Evolutionary conservation across 2,113 vertebrate species (phyloP).

Genomic region (Chloropsis hardwickii): DNA sequence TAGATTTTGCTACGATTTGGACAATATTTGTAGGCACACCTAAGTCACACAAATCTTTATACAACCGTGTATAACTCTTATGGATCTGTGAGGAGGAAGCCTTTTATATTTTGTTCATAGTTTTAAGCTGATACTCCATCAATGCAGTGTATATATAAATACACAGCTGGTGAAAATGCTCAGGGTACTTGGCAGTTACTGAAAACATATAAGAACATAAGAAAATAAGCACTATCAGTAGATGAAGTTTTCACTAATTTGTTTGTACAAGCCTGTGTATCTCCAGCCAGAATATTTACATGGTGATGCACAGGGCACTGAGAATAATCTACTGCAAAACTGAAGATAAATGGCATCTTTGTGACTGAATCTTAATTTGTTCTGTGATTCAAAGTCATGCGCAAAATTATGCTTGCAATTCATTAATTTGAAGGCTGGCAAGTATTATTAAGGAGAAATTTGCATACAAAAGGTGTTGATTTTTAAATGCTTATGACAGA

Average conservation of each 20-base stretch:
- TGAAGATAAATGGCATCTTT: constrained; percentile 58
- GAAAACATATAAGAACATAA: not conserved
- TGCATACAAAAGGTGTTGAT: constrained; percentile 64
- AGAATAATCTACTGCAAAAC: constrained; percentile 24
- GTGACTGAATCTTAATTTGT: constrained; percentile 54
- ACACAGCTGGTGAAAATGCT: not conserved
- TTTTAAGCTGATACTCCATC: not conserved
- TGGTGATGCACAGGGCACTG: not conserved
- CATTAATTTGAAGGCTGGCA: constrained; percentile 60
- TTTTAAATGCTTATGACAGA: constrained; percentile 65
- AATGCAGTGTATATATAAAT: not conserved
- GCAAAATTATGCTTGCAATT: constrained; percentile 54
- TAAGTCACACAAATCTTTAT: not conserved
- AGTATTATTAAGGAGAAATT: constrained; percentile 63
- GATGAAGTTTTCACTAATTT: constrained; percentile 3
- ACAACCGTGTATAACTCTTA: not conserved
- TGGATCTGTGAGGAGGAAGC: not conserved
- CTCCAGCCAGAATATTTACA: constrained; percentile 19
- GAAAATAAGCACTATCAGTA: not conserved
- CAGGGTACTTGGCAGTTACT: not conserved
- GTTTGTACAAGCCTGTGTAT: not conserved
- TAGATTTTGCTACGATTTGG: not conserved
- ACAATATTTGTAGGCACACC: not conserved
- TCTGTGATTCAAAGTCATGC: constrained; percentile 58
- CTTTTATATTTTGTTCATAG: not conserved